phyloP scores from a whole-genome alignment of 2,113 vertebrate species.

The Cygnus atratus region DNA sequence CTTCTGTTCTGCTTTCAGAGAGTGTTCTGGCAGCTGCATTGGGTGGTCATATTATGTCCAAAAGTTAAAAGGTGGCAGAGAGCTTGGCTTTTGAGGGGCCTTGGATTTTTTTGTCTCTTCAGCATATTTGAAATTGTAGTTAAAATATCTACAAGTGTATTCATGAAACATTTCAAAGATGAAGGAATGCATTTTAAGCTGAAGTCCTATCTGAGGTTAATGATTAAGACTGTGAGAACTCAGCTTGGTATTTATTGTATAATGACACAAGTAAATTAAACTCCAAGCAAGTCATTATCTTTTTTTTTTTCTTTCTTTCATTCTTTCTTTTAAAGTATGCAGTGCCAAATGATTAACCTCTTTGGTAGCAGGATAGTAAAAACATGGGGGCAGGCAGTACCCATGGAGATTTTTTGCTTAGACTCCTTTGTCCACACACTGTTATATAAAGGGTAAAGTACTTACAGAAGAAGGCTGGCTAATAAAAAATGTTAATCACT shows the following conservation, averaged over 20 bases:
- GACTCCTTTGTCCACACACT: not conserved
- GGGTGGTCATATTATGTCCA: not conserved
- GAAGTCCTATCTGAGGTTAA: not conserved
- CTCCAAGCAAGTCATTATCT: constrained; percentile 18
- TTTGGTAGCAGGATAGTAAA: not conserved
- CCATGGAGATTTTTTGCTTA: not conserved
- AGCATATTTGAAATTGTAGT: not conserved
- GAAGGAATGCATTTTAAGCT: not conserved
- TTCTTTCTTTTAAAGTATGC: not conserved
- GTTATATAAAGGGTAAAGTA: not conserved
- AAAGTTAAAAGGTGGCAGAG: not conserved
- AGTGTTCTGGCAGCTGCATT: not conserved
- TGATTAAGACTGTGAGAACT: constrained; percentile 38
- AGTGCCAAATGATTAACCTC: constrained; percentile 42
- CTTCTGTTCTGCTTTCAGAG: not conserved
- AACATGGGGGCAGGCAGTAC: not conserved
- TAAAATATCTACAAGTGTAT: not conserved
- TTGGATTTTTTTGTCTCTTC: not conserved
- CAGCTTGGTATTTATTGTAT: constrained; percentile 3
- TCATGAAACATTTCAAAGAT: not conserved
- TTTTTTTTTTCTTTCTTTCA: not conserved
- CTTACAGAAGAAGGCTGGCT: not conserved
- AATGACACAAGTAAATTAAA: constrained; percentile 36
- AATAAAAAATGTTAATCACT: not conserved
- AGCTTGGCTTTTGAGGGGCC: not conserved